A percentile compares a stretch with the other conserved stretches of the same genome.
phyloP scores from a whole-genome alignment of 2,888 invertebrate genomes.

The Brachyopa scutellaris region DNA sequence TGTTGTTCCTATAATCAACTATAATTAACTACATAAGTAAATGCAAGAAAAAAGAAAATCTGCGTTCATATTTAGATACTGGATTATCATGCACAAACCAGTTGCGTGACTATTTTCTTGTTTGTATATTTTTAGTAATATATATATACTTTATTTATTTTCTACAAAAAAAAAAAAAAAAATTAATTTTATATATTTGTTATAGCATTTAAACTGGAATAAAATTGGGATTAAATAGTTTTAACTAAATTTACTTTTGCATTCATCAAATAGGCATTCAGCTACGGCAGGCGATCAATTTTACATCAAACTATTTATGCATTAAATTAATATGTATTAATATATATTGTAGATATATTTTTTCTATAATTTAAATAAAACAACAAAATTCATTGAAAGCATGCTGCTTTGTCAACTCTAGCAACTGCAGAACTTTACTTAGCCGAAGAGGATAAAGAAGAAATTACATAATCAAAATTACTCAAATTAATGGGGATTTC shows the following conservation, averaged over 20 bases:
- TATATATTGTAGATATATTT: too few species aligned
- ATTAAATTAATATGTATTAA: slow-evolving; percentile 5
- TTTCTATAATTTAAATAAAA: slow-evolving; percentile 2
- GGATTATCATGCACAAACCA: slow-evolving; percentile 63
- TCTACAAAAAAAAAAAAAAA: slow-evolving; percentile 19
- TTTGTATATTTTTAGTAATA: neutral
- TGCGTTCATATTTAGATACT: too few species aligned
- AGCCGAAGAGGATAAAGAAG: slow-evolving; percentile 39
- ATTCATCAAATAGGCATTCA: slow-evolving; percentile 68
- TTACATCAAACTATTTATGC: slow-evolving; percentile 20
- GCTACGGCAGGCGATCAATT: slow-evolving; percentile 62
- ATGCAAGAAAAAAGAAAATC: too few species aligned
- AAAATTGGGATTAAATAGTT: slow-evolving; percentile 12
- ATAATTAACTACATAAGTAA: too few species aligned
- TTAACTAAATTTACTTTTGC: slow-evolving; percentile 51
- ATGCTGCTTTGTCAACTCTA: slow-evolving; percentile 45
- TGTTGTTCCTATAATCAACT: too few species aligned
- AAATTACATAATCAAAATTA: slow-evolving; percentile 14
- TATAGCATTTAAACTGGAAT: slow-evolving; percentile 53
- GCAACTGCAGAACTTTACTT: slow-evolving; percentile 44
- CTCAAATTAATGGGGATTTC: slow-evolving; percentile 10
- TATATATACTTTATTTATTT: slow-evolving; percentile 3
- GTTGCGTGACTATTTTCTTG: slow-evolving; percentile 30
- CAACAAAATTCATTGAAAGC: slow-evolving; percentile 54
- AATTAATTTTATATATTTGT: neutral